Evolutionary conservation across 2,113 vertebrate species (phyloP).

Genomic region (Sporophila hypoxantha): DNA sequence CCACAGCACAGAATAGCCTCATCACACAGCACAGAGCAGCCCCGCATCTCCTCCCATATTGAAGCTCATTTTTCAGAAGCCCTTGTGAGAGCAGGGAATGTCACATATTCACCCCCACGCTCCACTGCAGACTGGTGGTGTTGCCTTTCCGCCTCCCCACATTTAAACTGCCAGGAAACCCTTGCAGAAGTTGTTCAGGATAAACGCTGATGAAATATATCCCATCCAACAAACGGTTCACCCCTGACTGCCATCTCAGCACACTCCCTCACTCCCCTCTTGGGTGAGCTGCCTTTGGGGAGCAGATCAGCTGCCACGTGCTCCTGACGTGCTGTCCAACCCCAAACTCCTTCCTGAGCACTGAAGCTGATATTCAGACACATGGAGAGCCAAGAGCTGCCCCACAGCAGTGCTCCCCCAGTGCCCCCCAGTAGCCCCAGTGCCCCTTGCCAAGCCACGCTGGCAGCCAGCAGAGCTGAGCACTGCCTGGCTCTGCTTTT

Average conservation of each 20-base stretch:
- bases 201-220: background rate
- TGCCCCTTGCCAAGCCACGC: background rate
- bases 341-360: background rate
- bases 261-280: background rate
- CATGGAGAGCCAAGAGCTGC: background rate
- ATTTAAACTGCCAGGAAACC: accelerated
- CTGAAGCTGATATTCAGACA: background rate
- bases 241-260: background rate
- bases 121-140: background rate
- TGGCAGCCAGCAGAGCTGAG: slow-evolving; percentile 21
- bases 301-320: background rate
- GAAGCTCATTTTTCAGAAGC: background rate
- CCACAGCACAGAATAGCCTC: background rate
- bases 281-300: background rate
- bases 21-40: background rate
- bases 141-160: background rate
- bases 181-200: background rate
- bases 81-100: background rate
- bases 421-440: background rate
- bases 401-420: background rate
- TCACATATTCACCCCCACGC: background rate
- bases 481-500: background rate
- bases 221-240: background rate
- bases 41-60: accelerated
- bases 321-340: background rate